Base-by-base conservation (phyloP, 1,140 invertebrate species). In the Aphaenogaster rudis region DNA sequence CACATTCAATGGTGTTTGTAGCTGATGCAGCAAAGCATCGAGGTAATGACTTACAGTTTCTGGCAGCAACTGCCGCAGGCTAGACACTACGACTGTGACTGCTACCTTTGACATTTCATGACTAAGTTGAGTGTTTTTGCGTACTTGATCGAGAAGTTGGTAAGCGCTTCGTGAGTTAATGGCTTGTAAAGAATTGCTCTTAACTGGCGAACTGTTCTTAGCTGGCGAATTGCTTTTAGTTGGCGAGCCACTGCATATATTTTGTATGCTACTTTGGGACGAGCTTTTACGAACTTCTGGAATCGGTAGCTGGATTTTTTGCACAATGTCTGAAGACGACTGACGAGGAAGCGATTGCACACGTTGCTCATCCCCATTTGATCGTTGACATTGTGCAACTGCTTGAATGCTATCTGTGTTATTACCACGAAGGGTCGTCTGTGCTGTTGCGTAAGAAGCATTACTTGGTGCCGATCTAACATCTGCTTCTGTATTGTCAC, bases 31-130 rank as follows among this genome's bases (percentile, higher is more conserved):
- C 69, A 96, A 94, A 13, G 95, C 95, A 78, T 96, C 96, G 36
- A 97, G 95, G 93, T 97, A 97, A 63, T 95, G 96, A 91, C 96
- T 96, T 59, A 96, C 95, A 69, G 94, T 96, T 17, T 96, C 95
- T 4, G 97, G 97, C 39, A 97, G 94, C 8, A 97, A 91, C 87
- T 96, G 96, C 91, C 96, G 96, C 74, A 98, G 94, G 69, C 96
- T 97, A 86, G 96, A 92, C 15, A 98, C 95, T 1, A 98, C 97
- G 45, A 98, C 97, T 85, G 97, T 97, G 36, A 98, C 97, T 54
- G 98, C 98, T 48, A 98, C 96, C 94, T 97, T 97, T 0, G 98
- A 98, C 96, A 98, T 97, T 91, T 98, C 97, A 94, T 98, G 97
- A 92, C 97, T 98, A 8, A 99, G 96, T 88, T 98, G 97, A 1